These are phyloP conservation scores for Rhabdomys pumilio DNA, from an alignment of 2,797 vertebrate species.

Conservation along the genomic window DNA sequence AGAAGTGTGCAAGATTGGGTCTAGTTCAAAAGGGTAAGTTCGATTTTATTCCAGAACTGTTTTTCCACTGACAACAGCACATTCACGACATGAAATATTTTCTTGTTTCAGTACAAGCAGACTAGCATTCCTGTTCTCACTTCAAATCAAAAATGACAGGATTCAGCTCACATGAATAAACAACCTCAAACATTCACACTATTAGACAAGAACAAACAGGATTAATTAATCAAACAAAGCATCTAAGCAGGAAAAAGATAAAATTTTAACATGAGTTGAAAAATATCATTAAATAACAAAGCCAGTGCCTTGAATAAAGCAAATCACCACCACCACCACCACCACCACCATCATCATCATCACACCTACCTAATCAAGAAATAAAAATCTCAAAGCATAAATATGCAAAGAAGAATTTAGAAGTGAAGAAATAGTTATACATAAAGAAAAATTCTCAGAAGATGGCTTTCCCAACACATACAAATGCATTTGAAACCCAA, in stretches of 20 bases:
- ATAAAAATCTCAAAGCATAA: background rate
- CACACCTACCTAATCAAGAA: background rate
- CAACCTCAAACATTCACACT: background rate
- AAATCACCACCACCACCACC: no score
- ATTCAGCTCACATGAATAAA: background rate
- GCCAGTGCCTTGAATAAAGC: background rate
- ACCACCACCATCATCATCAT: no score
- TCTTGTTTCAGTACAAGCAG: background rate
- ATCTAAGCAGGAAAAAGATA: background rate
- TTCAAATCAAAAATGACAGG: background rate
- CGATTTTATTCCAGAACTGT: background rate
- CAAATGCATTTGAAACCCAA: slow-evolving; percentile 18
- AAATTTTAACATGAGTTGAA: background rate
- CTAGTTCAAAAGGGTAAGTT: background rate
- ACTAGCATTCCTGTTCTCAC: background rate
- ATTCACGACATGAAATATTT: background rate
- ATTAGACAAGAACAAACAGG: background rate
- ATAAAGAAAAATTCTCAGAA: background rate
- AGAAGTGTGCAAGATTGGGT: background rate
- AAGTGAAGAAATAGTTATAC: background rate
- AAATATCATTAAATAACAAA: background rate
- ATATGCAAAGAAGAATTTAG: slow-evolving; percentile 14
- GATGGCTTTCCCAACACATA: background rate
- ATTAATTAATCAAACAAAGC: background rate
- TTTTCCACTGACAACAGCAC: background rate